Conservation (phyloP, 1,140 invertebrate species). For the Paramacrobiotus metropolitanus region DNA sequence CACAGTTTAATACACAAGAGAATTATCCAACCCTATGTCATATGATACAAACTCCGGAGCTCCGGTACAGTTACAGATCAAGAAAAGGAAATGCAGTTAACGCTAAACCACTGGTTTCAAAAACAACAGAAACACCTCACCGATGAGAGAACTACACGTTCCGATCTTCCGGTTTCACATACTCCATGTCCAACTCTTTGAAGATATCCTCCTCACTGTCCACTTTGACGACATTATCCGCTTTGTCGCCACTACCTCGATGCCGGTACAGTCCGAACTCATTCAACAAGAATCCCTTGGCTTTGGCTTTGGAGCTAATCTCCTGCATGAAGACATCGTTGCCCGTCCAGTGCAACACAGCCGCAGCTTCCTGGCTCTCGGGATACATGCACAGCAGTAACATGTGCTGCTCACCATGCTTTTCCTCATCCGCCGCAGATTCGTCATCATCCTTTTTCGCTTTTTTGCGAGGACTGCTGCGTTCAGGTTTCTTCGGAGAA, state of each 20-base stretch:
- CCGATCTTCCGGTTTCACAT: neutral
- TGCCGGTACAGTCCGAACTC: neutral
- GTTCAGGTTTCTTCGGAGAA: neutral
- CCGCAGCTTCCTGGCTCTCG: neutral
- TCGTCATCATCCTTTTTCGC: neutral
- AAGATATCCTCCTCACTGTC: conserved; percentile 1
- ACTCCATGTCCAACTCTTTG: neutral
- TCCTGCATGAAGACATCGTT: neutral
- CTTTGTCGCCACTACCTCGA: neutral
- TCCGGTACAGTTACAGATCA: too few relatives aligned
- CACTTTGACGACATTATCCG: neutral
- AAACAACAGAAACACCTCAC: too few relatives aligned
- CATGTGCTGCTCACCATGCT: neutral
- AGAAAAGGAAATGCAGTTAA: too few relatives aligned
- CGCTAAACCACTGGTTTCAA: too few relatives aligned
- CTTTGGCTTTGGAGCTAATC: neutral
- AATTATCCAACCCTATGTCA: too few relatives aligned
- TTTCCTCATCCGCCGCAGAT: neutral
- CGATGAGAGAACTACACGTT: neutral
- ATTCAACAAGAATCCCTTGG: neutral
- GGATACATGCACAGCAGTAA: neutral
- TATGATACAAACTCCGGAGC: too few relatives aligned
- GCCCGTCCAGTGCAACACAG: neutral
- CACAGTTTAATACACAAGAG: too few relatives aligned
- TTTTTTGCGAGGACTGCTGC: neutral